A percentile compares a stretch with the other conserved stretches of the same genome.
Conservation (phyloP, 2,888 invertebrate genomes). For the Dinocampus coccinellae region DNA sequence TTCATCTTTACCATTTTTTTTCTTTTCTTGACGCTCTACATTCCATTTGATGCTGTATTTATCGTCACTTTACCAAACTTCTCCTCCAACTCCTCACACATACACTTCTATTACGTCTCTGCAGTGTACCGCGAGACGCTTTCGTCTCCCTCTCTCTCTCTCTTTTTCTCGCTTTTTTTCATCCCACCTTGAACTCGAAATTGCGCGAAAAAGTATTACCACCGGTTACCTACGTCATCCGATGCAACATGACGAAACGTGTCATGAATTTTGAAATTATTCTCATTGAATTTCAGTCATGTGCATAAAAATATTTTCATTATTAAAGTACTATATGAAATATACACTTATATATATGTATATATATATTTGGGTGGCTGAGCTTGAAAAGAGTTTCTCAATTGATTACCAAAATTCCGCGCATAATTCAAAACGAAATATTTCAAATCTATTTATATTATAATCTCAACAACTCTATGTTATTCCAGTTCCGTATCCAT, state of each 20-base stretch:
- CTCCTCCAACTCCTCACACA: no score
- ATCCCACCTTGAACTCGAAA: conserved; percentile 49
- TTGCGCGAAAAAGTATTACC: conserved; percentile 58
- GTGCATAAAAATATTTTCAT: not conserved
- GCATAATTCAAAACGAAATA: not conserved
- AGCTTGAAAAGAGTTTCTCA: not conserved
- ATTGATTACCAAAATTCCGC: not conserved
- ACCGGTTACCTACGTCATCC: conserved; percentile 20
- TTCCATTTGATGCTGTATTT: conserved; percentile 44
- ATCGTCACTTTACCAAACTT: conserved; percentile 33
- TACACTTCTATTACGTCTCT: conserved; percentile 30
- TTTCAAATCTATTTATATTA: not conserved
- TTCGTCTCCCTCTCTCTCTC: no score
- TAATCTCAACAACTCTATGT: no score
- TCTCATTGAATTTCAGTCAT: conserved; percentile 2
- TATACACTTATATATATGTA: not conserved
- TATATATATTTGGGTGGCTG: not conserved
- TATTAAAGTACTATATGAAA: not conserved
- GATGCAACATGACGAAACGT: conserved; percentile 32
- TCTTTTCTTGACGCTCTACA: conserved; percentile 30
- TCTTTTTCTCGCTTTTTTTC: no score
- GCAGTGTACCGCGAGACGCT: conserved; percentile 21
- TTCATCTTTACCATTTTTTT: not conserved
- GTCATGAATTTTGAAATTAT: conserved; percentile 27
- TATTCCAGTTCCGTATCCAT: no score